A percentile compares a stretch with the other conserved stretches of the same genome.
These are phyloP conservation scores for Antennarius striatus DNA, from an alignment of 2,113 vertebrate genomes.

Conservation along the genomic window DNA sequence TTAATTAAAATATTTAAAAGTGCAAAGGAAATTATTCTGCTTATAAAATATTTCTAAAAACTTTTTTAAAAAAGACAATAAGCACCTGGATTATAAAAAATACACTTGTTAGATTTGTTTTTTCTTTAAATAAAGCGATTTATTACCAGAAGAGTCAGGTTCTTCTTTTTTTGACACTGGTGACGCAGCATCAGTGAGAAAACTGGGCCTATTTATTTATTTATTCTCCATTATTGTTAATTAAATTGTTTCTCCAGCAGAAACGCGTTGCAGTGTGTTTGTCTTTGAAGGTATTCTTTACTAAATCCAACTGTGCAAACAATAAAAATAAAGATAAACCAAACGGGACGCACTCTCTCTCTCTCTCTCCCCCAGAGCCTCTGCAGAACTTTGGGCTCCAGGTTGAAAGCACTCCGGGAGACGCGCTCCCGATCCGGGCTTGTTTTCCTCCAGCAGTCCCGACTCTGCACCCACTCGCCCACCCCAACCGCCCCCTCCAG, in stretches of 20 bases:
- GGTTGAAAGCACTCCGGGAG: conserved; percentile 5
- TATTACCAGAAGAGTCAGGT: conserved; percentile 8
- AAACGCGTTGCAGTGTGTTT: not conserved
- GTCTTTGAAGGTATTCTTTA: no score
- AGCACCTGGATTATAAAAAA: not conserved
- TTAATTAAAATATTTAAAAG: conserved; percentile 31
- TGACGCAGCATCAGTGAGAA: no score
- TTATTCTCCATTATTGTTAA: not conserved
- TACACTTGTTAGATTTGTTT: no score
- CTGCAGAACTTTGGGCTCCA: conserved; percentile 19
- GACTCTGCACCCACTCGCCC: conserved; percentile 16
- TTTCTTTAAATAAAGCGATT: not conserved
- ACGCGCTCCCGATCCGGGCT: conserved; percentile 16
- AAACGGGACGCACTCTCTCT: conserved; percentile 6
- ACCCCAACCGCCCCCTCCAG: conserved; percentile 17
- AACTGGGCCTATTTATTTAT: not conserved
- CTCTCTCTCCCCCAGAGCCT: not conserved
- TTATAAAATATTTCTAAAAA: not conserved
- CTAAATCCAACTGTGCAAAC: not conserved
- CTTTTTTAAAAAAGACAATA: not conserved
- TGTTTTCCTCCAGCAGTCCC: conserved; percentile 6
- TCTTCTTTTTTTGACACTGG: not conserved
- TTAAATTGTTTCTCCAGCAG: conserved; percentile 6
- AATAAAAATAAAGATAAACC: conserved; percentile 2
- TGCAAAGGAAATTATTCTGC: conserved; percentile 8